Percentiles rank a stretch among this genome's conserved stretches.
Conservation (phyloP, 2,113 vertebrate species). For the Semnopithecus entellus region DNA sequence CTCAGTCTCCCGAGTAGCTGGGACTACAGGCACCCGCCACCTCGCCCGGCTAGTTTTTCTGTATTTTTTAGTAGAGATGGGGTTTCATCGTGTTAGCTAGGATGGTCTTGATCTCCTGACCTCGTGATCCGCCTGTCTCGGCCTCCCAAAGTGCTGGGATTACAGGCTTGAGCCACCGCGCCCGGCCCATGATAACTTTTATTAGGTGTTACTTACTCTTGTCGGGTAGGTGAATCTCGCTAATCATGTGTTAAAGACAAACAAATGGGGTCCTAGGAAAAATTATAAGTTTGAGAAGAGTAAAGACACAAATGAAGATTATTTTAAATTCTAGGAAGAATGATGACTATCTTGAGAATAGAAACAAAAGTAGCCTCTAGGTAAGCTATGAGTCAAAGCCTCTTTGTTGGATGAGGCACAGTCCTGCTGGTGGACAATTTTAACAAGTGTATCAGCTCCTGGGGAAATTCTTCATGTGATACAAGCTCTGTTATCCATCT, state of each 20-base stretch:
- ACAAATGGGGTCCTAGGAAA: background rate
- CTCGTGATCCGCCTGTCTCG: fast-evolving
- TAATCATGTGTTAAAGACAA: background rate
- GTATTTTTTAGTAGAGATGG: no score
- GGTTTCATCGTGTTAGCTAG: no score
- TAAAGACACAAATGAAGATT: background rate
- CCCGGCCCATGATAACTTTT: background rate
- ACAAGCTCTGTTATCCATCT: background rate
- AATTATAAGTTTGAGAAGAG: background rate
- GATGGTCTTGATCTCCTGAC: no score
- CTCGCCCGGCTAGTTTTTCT: no score
- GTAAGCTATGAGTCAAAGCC: background rate
- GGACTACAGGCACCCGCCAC: no score
- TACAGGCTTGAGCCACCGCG: no score
- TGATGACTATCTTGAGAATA: background rate
- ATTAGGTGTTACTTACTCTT: background rate
- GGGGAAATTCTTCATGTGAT: background rate
- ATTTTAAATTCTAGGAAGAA: background rate
- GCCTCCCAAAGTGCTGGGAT: no score
- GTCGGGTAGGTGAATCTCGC: background rate
- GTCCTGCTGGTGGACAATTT: background rate
- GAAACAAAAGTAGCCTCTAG: background rate
- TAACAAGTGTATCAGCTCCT: background rate
- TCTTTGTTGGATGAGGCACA: background rate
- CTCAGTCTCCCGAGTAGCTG: no score